Base-by-base conservation (phyloP, 2,888 invertebrate genomes). In the Drosophila aldrichi region DNA sequence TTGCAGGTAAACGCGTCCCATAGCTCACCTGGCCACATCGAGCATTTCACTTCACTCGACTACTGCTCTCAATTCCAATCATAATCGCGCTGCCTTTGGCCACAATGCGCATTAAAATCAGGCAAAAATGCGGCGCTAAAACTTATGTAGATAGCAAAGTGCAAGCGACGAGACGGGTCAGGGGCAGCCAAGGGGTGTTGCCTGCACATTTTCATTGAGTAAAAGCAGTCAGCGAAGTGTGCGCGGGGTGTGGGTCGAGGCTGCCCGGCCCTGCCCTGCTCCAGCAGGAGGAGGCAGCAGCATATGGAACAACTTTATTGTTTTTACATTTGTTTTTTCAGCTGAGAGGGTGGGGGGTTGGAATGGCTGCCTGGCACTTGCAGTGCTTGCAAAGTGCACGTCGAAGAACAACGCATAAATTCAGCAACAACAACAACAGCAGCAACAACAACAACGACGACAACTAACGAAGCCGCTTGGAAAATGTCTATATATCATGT, bases 281-380 rank as follows among this genome's bases (percentile, higher is more conserved):
- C 25, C 51, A 22, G 20, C 20, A 34, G 54, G n/a, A n/a, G n/a
- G n/a, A n/a, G n/a, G n/a, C n/a, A n/a, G 41, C 57, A 80, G 81
- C 84, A 89, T 84, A 84, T 89, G 84, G 81, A 81, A 78, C 69
- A 76, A 81, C 76, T 81, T 87, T 89, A 87, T 83, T 89, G 89
- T 85, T 85, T 79, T 87, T 87, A 72, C 88, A 85, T 85, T 89
- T 85, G 79, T 79, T 75, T 83, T 83, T 74, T 58, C 57, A 74
- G 68, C 44, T 57, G 16, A 22, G 20, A 2, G 20, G 20, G 20
- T 1, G 22, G 51, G 9, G 25, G 51, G 46, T 9, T 3, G 48
- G 16, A 43, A 6, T 4, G 10, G 34, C 14, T 20, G 62, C 61
- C 57, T 25, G 65, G 71, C 88, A 83, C 87, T 82, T 84, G 84